These are phyloP conservation scores for Labroides dimidiatus DNA, from an alignment of 2,797 vertebrate species.

Conservation along the genomic window DNA sequence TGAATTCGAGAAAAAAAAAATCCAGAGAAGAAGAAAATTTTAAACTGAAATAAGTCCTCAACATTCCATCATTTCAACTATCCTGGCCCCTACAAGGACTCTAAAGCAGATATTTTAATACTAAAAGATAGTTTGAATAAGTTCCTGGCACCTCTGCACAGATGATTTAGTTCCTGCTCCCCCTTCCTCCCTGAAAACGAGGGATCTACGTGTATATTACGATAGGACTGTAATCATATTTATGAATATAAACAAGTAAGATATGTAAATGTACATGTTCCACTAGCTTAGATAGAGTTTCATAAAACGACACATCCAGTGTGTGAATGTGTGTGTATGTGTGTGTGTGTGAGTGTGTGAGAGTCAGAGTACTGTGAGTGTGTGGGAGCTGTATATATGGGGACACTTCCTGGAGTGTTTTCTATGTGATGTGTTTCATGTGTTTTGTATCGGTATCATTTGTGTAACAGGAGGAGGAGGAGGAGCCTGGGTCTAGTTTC, in stretches of 20 bases:
- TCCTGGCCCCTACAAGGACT: no score
- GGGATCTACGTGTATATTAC: constrained; percentile 76
- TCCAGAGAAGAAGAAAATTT: no score
- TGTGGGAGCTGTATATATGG: constrained; percentile 34
- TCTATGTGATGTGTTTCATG: constrained; percentile 56
- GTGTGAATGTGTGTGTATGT: constrained; percentile 20
- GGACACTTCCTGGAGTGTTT: constrained; percentile 50
- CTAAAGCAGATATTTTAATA: no score
- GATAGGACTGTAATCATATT: constrained; percentile 77
- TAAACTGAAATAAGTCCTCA: no score
- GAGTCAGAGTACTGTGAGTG: constrained; percentile 15
- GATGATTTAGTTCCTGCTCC: constrained; percentile 41
- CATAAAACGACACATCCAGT: constrained; percentile 75
- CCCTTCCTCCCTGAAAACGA: constrained; percentile 41
- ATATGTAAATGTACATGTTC: constrained; percentile 81
- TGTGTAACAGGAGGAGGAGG: constrained; percentile 72
- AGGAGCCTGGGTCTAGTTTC: constrained; percentile 72
- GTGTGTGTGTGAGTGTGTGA: constrained; percentile 35
- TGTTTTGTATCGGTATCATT: constrained; percentile 75
- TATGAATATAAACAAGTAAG: constrained; percentile 76
- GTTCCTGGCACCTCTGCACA: background rate
- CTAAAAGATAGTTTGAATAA: no score
- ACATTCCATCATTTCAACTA: no score
- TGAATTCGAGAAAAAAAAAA: no score
- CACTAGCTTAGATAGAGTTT: constrained; percentile 77